Evolutionary conservation across 2,113 vertebrate species (phyloP), one percentile per base, ranked within the genome.

Genomic region (Monopterus albus): DNA sequence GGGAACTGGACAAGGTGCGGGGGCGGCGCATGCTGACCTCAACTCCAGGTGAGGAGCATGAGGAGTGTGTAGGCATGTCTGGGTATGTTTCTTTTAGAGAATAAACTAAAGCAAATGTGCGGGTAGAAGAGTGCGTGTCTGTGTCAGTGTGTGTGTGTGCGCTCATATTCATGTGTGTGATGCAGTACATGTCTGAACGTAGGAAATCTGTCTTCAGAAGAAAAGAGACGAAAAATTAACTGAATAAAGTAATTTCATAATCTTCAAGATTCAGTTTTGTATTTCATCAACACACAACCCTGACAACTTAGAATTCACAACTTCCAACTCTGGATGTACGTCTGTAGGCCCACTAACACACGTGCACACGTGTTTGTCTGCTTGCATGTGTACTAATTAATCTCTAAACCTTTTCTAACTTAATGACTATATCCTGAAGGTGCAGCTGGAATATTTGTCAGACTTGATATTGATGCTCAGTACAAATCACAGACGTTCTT

Each of bases 1-100:
- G n/a, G 88, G 69, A 0, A 79, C 79, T 0, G 83, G 79, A 40
- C 84, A 43, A n/a, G 83, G 20, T 36, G 63, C 50, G 0, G 85
- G 69, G 45, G 36, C 49, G 0, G 79, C 88, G 1, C 94, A 94
- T 60, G 87, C 91, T 0, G 95, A 97, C 87, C 88, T 95, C 90
- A 93, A 93, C 88, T 92, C 95, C 88, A 96, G 95, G 96, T 97
- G 92, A 95, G 92, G n/a, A 61, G 60, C 49, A 57, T 61, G 47
- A 58, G 20, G 29, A 46, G 50, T 29, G 23, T 55, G 12, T 20
- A 17, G 39, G 47, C 26, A 55, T 65, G 46, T 33, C 56, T 29
- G 35, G 1, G 1, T 0, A 4, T 4, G 43, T 59, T 42, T 46
- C 31, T 39, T 31, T 31, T 31, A 31, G 29, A 7, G 29, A 31